Evolutionary conservation across 2,113 vertebrate species (phyloP).

Genomic region (Psephotus haematonotus): DNA sequence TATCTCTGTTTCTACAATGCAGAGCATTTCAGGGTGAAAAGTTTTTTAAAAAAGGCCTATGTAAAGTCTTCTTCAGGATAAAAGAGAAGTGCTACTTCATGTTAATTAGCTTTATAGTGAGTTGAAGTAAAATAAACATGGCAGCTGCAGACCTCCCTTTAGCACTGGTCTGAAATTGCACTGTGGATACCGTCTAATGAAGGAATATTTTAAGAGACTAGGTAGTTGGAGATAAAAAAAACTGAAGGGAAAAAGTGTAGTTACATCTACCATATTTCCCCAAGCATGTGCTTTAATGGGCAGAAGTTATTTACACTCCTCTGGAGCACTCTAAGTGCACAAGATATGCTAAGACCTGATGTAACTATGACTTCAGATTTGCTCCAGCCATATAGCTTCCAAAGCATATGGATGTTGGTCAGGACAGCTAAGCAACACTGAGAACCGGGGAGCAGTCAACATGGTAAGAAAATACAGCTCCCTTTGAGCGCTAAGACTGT

Average conservation of each 20-base stretch:
- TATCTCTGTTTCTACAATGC: neutral
- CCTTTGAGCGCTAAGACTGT: neutral
- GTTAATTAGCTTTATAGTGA: neutral
- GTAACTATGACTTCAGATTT: neutral
- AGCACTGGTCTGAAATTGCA: slow-evolving; percentile 6
- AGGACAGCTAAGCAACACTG: neutral
- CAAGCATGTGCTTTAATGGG: neutral
- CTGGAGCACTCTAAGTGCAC: neutral
- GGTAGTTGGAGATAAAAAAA: neutral
- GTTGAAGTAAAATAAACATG: neutral
- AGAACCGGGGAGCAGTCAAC: neutral
- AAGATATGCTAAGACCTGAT: neutral
- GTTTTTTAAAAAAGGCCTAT: neutral
- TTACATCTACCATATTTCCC: neutral
- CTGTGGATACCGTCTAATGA: neutral
- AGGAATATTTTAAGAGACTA: slow-evolving; percentile 41
- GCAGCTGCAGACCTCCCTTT: neutral
- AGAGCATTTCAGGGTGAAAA: neutral
- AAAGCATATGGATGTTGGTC: neutral
- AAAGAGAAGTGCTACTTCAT: neutral
- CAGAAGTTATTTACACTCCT: neutral
- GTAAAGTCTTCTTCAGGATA: neutral
- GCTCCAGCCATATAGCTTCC: neutral
- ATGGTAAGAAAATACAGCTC: neutral
- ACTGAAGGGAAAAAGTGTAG: neutral